Evolutionary conservation across 1,140 invertebrate species (phyloP).

Genomic region (Calliphora vicina): DNA sequence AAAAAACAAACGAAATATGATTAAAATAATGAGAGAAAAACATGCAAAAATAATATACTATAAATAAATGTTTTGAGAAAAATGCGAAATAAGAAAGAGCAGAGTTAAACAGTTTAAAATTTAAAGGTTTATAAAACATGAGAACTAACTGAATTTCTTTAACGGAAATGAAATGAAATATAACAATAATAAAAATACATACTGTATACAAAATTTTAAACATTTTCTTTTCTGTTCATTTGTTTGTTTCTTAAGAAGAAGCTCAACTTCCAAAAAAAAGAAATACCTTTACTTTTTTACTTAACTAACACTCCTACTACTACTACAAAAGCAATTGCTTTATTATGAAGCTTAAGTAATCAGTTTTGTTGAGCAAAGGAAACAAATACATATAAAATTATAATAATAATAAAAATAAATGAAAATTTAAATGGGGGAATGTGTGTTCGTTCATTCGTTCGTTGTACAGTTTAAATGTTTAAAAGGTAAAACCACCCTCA

Average conservation of each 20-base stretch:
- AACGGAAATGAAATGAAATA: neutral
- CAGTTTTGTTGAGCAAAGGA: neutral
- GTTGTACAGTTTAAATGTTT: slow-evolving; percentile 45
- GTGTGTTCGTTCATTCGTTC: no score
- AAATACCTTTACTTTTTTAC: no score
- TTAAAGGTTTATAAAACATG: neutral
- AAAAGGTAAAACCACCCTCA: slow-evolving; percentile 59
- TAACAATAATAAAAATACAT: neutral
- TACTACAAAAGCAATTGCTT: neutral
- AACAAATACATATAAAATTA: neutral
- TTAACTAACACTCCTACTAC: no score
- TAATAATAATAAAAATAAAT: neutral
- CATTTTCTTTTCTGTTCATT: neutral
- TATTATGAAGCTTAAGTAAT: neutral
- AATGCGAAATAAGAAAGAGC: neutral
- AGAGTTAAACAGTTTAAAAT: neutral
- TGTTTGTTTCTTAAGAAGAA: no score
- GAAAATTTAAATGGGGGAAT: no score
- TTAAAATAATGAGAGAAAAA: neutral
- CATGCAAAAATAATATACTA: neutral
- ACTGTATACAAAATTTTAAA: neutral
- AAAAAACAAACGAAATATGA: neutral
- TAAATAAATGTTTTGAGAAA: neutral
- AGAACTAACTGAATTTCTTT: neutral
- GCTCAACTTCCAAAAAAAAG: no score